Base-by-base conservation (phyloP, 2,113 vertebrate genomes). In the Cromileptes altivelis region DNA sequence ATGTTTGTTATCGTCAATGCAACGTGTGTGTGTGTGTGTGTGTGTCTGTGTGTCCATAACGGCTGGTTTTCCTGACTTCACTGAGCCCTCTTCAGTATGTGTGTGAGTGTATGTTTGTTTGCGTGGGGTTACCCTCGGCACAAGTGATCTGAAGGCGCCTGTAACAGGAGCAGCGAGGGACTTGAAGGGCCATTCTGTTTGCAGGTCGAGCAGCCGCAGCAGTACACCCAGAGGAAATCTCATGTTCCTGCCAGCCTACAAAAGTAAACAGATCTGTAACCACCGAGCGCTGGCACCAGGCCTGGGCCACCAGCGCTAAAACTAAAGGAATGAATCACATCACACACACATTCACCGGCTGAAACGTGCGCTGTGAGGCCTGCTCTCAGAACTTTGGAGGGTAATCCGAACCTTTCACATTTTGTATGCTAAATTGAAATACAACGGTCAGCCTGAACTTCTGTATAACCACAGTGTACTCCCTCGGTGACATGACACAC, bases 141-240 rank as follows among this genome's bases (percentile, higher is more conserved):
- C 61, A 19, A 79, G 81, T 25, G 42, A 55, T 82, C 68, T n/a
- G 9, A 42, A 12, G 11, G 37, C 47, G 77, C 49, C 33, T 69
- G 89, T 72, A 78, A 71, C n/a, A 12, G 84, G 60, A 87, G 81
- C 80, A 56, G 74, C 15, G 9, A 67, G 53, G 60, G 75, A 70
- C 85, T 79, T 78, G 64, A 89, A 91, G 75, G 76, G 77, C 79
- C 81, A 1, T 25, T 86, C 80, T 89, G 89, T 91, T 84, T 87
- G 86, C 83, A 80, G 89, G 89, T 90, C 57, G 63, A 68, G 61
- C 83, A 80, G 92, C 90, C 88, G 6, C 85, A 78, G 6, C 85
- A 80, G 84, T 58, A 81, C 85, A 90, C 88, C 70, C 92, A 88
- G 85, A 94, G 94, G 94, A 94, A 94, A 93, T 94, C 93, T 94